Conservation (phyloP, 1,140 invertebrate genomes). For the Conus betulinus region DNA sequence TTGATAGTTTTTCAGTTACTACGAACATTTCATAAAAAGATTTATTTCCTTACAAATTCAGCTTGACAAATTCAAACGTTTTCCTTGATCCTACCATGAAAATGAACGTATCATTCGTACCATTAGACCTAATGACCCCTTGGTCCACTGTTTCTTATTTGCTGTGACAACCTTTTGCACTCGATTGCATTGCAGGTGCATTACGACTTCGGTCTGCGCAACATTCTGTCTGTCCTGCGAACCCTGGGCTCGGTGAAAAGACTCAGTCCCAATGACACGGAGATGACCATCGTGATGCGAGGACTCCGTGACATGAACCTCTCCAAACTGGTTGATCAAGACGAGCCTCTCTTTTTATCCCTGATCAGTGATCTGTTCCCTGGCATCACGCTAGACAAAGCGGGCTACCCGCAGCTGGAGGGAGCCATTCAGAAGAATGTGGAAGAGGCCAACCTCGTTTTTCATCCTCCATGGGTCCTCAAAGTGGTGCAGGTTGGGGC, state of each 20-base stretch:
- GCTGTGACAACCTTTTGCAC: no score
- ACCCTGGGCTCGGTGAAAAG: constrained; percentile 94
- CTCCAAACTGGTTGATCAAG: constrained; percentile 97
- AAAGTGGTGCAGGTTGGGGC: constrained; percentile 90
- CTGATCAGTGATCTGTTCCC: constrained; percentile 96
- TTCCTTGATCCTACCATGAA: no score
- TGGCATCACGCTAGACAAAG: constrained; percentile 93
- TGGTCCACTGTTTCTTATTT: no score
- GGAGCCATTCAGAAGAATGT: constrained; percentile 71
- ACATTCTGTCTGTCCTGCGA: constrained; percentile 94
- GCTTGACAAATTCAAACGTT: no score
- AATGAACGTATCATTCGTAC: no score
- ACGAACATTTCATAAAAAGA: no score
- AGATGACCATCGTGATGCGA: constrained; percentile 97
- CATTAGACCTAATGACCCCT: no score
- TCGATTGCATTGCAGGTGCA: constrained; percentile 83
- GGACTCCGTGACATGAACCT: constrained; percentile 98
- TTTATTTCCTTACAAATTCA: no score
- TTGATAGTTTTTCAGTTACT: no score
- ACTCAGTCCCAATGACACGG: constrained; percentile 91
- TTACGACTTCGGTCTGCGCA: constrained; percentile 97
- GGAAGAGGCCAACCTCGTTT: constrained; percentile 82
- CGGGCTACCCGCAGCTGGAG: constrained; percentile 86
- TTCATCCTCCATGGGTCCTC: constrained; percentile 94
- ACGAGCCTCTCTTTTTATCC: constrained; percentile 97